phyloP scores from a whole-genome alignment of 1,140 invertebrate species.

The Drosophila serrata region DNA sequence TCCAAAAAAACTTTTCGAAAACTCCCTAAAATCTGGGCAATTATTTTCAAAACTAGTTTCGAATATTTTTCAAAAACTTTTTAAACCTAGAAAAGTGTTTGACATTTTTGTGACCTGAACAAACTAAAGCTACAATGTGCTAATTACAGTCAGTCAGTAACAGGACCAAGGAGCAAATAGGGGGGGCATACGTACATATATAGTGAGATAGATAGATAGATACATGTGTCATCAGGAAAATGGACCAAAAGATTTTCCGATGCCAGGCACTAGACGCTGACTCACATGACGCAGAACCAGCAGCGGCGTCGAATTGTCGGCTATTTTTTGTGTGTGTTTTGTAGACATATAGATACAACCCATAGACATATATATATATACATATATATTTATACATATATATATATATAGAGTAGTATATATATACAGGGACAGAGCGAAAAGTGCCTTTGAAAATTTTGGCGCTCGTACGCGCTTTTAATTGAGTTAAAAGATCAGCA shows the following conservation, averaged over 20 bases:
- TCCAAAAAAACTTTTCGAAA: too few species aligned
- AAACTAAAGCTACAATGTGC: constrained; percentile 66
- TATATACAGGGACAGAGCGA: constrained; percentile 38
- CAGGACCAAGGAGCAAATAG: constrained; percentile 58
- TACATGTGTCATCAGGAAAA: constrained; percentile 42
- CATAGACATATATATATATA: not conserved
- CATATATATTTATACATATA: not conserved
- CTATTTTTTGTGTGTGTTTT: constrained; percentile 39
- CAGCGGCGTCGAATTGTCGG: constrained; percentile 70
- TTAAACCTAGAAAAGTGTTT: not conserved
- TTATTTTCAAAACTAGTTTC: too few species aligned
- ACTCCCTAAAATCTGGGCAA: too few species aligned
- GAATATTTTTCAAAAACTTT: too few species aligned
- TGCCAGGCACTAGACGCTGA: constrained; percentile 51
- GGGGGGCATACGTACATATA: constrained; percentile 12
- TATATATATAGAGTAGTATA: not conserved
- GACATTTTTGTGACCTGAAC: constrained; percentile 30
- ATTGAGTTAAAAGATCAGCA: constrained; percentile 81
- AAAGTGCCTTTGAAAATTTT: constrained; percentile 75
- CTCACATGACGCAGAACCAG: constrained; percentile 80
- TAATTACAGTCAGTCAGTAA: constrained; percentile 71
- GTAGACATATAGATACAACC: constrained; percentile 4
- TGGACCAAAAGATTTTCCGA: constrained; percentile 56
- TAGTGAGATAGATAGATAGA: not conserved
- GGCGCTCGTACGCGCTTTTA: constrained; percentile 78